Evolutionary conservation across 2,888 invertebrate genomes (phyloP), one percentile per base, ranked within the genome.

Genomic region (Idaea dimidiata): DNA sequence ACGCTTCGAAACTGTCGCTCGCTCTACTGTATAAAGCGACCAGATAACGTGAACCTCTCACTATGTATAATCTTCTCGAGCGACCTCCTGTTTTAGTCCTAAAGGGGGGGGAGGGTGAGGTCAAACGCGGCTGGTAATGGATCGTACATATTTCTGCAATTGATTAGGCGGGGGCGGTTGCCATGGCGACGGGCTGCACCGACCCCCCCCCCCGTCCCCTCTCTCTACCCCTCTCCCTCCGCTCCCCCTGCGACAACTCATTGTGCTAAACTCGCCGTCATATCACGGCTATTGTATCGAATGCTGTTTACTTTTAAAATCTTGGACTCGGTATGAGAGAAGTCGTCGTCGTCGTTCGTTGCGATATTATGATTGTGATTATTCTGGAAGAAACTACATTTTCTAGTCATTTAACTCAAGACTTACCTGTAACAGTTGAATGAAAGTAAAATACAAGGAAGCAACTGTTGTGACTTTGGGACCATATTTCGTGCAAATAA

Each of bases 141-240:
- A 67, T 82, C 86, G 88, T 91, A 92, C 92, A 93, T 93, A 91
- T 92, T 92, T 92, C 92, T 93, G 92, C 92, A 93, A 92, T 93
- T 92, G 92, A 92, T 93, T 93, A 92, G 91, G 87, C 89, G 89
- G 89, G 91, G 90, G 86, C 87, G 90, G 91, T 92, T 81, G 86
- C 85, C 84, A 89, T 91, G 87, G 83, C 77, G 77, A 90, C 89
- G 77, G 76, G 74, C 70, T 77, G 82, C 81, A 82, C 77, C 74
- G 77, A 60, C 70, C 72, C 67, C 66, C 68, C 54, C 66, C 67
- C 65, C 72, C n/a, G n/a, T n/a, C n/a, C 72, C 66, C 65, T 64
- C 64, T 24, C 55, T n/a, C n/a, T n/a, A n/a, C n/a, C 59, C 60
- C 62, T 62, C 66, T 63, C 60, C 63, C 62, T 62, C 65, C 66